Evolutionary conservation across 2,888 invertebrate genomes (phyloP).

Genomic region (Calephelis perditalis): DNA sequence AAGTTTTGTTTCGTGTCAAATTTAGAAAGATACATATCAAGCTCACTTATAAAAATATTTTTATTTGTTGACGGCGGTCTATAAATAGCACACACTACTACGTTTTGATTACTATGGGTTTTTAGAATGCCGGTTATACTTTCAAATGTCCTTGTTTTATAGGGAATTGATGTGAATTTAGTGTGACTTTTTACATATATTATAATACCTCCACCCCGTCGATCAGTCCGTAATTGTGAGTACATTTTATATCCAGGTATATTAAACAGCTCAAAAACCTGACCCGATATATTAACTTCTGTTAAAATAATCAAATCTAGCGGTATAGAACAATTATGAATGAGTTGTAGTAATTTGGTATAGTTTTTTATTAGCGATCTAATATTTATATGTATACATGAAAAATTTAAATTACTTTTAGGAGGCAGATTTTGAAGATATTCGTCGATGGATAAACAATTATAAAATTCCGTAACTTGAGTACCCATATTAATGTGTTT

Average conservation of each 20-base stretch:
- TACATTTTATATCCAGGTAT: conserved; percentile 32
- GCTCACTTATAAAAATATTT: conserved; percentile 23
- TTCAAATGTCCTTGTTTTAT: conserved; percentile 24
- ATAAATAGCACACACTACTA: conserved; percentile 17
- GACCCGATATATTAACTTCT: conserved; percentile 27
- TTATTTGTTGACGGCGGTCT: conserved; percentile 20
- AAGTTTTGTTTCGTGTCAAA: conserved; percentile 15
- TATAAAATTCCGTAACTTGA: conserved; percentile 15
- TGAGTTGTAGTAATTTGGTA: conserved; percentile 21
- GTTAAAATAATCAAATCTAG: conserved; percentile 27
- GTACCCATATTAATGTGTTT: background rate
- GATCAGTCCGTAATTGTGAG: conserved; percentile 24
- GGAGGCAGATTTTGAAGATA: conserved; percentile 18
- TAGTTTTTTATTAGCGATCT: conserved; percentile 31
- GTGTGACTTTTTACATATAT: conserved; percentile 22
- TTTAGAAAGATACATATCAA: conserved; percentile 17
- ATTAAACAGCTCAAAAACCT: conserved; percentile 25
- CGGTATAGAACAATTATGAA: conserved; percentile 17
- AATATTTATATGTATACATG: conserved; percentile 30
- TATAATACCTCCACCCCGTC: conserved; percentile 29
- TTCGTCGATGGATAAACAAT: conserved; percentile 20
- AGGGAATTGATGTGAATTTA: conserved; percentile 16
- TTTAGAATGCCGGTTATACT: conserved; percentile 23
- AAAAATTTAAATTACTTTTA: conserved; percentile 19
- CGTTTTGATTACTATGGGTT: conserved; percentile 13